Conservation (phyloP, 2,888 invertebrate genomes). For the Prenolepis imparis region DNA sequence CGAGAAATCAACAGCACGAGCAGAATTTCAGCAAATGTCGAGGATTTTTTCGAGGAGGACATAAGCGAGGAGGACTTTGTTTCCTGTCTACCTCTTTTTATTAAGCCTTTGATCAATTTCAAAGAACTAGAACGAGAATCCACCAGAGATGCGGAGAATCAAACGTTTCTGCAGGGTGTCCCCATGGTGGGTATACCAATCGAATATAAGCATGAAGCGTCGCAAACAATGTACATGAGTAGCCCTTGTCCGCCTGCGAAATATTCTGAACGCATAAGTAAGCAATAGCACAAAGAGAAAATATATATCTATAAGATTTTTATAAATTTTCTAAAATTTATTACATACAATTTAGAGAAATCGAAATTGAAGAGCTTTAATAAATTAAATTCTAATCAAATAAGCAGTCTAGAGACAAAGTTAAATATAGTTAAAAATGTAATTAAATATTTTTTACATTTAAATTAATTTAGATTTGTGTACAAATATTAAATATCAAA, state of each 20-base stretch:
- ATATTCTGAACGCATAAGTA: constrained; percentile 73
- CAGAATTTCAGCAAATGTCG: constrained; percentile 67
- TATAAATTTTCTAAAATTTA: neutral
- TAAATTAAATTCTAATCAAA: neutral
- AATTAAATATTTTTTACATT: neutral
- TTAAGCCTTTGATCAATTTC: constrained; percentile 59
- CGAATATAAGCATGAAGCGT: constrained; percentile 70
- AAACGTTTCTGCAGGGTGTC: constrained; percentile 77
- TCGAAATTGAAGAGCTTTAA: neutral
- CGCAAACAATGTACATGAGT: constrained; percentile 78
- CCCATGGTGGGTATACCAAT: constrained; percentile 71
- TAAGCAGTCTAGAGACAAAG: neutral
- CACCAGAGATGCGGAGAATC: constrained; percentile 66
- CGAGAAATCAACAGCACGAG: constrained; percentile 68
- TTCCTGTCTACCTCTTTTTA: neutral
- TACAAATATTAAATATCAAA: neutral
- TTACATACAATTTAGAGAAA: neutral
- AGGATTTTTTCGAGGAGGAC: constrained; percentile 48
- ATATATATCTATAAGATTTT: neutral
- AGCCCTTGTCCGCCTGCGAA: constrained; percentile 59
- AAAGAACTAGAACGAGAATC: constrained; percentile 51
- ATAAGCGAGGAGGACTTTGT: constrained; percentile 51
- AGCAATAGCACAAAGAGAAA: constrained; percentile 18
- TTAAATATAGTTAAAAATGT: neutral
- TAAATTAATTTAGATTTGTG: neutral